Conservation (phyloP, 2,797 vertebrate species). For the Girardinus metallicus region DNA sequence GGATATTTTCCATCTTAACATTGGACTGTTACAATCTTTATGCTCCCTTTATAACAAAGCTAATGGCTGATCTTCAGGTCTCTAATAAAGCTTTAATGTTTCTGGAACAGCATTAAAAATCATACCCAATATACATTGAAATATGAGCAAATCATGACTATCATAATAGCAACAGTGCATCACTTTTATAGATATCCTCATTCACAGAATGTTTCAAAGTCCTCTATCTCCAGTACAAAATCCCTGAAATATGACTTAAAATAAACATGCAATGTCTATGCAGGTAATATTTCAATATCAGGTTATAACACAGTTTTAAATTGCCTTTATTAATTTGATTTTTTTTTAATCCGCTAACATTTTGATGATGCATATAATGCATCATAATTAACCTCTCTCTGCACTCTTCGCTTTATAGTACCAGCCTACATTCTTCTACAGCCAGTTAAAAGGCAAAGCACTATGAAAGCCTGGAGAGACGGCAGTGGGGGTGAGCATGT, state of each 20-base stretch:
- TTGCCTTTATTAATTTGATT: background rate
- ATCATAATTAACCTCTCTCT: background rate
- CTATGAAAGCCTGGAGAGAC: conserved; percentile 47
- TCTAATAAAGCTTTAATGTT: background rate
- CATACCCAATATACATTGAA: background rate
- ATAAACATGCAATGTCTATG: background rate
- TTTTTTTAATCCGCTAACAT: background rate
- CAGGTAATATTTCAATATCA: background rate
- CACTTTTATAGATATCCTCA: background rate
- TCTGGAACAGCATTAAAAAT: background rate
- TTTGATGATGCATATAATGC: background rate
- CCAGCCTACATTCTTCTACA: conserved; percentile 4
- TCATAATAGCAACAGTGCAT: background rate
- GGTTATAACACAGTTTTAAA: background rate
- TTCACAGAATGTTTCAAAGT: background rate
- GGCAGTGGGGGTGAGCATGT: conserved; percentile 58
- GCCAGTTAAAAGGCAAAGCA: conserved; percentile 45
- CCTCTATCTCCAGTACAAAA: background rate
- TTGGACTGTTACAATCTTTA: background rate
- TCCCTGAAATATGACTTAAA: background rate
- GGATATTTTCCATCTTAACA: background rate
- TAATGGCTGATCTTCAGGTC: background rate
- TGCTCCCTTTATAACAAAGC: background rate
- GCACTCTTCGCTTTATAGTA: conserved; percentile 7
- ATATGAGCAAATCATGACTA: background rate